These are phyloP conservation scores for Machimus atricapillus DNA, from an alignment of 2,888 invertebrate species.

Conservation along the genomic window DNA sequence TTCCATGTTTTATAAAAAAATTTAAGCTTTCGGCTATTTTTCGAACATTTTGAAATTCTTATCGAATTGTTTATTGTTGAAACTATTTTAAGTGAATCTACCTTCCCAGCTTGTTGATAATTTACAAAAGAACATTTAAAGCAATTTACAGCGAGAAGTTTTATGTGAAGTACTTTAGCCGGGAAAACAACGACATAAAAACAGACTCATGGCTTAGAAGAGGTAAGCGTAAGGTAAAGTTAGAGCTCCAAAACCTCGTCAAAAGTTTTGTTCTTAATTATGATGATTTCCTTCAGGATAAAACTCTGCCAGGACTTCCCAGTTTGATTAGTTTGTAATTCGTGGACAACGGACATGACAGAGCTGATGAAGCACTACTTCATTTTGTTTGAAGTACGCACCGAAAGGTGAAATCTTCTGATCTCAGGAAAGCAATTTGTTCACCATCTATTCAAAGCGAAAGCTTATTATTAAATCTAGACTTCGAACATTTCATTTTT, in stretches of 20 bases:
- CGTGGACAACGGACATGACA: not conserved
- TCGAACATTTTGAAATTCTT: too few relatives aligned
- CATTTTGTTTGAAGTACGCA: too few relatives aligned
- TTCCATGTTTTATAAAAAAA: too few relatives aligned
- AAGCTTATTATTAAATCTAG: not conserved
- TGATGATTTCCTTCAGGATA: not conserved
- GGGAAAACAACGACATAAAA: not conserved
- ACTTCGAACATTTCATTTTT: not conserved
- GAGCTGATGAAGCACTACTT: not conserved
- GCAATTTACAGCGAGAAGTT: not conserved
- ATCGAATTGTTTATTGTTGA: too few relatives aligned
- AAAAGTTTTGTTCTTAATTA: not conserved
- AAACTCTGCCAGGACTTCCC: not conserved
- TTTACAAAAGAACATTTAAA: too few relatives aligned
- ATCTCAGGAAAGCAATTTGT: not conserved
- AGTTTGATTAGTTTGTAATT: not conserved
- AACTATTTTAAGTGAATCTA: too few relatives aligned
- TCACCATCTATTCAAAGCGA: not conserved
- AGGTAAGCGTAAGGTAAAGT: not conserved
- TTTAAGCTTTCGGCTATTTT: too few relatives aligned
- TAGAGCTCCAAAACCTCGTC: not conserved
- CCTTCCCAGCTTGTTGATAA: too few relatives aligned
- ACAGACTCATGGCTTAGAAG: not conserved
- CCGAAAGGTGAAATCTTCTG: too few relatives aligned
- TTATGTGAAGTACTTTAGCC: not conserved